Conservation (phyloP, 2,113 vertebrate species). For the Empidonax alnorum region DNA sequence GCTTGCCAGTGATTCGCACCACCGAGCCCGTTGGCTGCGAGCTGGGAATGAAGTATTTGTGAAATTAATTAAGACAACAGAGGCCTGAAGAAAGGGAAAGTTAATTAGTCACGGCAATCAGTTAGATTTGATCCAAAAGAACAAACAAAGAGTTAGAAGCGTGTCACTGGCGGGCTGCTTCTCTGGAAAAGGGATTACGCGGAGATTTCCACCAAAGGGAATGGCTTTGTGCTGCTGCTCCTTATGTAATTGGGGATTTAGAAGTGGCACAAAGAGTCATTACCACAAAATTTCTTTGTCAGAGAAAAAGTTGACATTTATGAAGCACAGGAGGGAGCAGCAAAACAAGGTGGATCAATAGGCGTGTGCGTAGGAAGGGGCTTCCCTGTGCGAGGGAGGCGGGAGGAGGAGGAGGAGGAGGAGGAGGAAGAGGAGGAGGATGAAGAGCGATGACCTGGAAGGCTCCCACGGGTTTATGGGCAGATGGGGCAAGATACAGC, state of each 20-base stretch:
- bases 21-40: slow-evolving; percentile 40
- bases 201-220: slow-evolving; percentile 76
- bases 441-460: not conserved
- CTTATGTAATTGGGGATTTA: slow-evolving; percentile 79
- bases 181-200: slow-evolving; percentile 76
- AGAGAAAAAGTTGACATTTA: slow-evolving; percentile 68
- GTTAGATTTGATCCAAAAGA: slow-evolving; percentile 79
- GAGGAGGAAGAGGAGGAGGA: not conserved
- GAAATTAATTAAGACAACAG: slow-evolving; percentile 81
- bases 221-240: slow-evolving; percentile 72
- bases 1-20: slow-evolving; percentile 6
- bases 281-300: slow-evolving; percentile 73
- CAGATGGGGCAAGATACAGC: not conserved
- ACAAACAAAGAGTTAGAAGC: slow-evolving; percentile 76
- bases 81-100: slow-evolving; percentile 74
- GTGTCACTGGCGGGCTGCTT: slow-evolving; percentile 71
- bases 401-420: not conserved
- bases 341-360: slow-evolving; percentile 28
- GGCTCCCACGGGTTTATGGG: not conserved
- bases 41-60: slow-evolving; percentile 61
- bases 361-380: not conserved
- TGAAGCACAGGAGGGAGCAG: slow-evolving; percentile 55
- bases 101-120: slow-evolving; percentile 80
- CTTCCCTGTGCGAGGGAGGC: not conserved
- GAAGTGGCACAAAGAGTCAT: slow-evolving; percentile 74